Evolutionary conservation across 2,888 invertebrate genomes (phyloP).

Genomic region (Drosophila antonietae): DNA sequence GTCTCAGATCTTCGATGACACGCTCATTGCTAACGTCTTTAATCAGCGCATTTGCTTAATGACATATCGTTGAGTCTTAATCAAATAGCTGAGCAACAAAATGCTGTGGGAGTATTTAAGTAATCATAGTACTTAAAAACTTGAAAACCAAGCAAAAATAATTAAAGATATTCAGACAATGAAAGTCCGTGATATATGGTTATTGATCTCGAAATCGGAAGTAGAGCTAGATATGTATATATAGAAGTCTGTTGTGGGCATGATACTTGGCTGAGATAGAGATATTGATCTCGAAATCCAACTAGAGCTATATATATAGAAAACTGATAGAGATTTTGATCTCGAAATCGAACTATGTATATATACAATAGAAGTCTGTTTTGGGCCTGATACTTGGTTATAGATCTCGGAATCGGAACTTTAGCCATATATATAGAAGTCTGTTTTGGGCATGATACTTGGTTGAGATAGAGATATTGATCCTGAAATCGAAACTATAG

Average conservation of each 20-base stretch:
- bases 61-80: background rate
- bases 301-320: background rate
- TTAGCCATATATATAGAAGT: too few species aligned
- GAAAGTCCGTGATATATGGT: background rate
- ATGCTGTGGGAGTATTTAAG: background rate
- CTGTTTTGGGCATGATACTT: too few species aligned
- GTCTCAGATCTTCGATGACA: conserved; percentile 1
- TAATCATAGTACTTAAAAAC: background rate
- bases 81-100: background rate
- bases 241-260: too few species aligned
- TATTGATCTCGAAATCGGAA: background rate
- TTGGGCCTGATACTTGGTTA: too few species aligned
- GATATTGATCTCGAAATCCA: too few species aligned
- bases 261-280: too few species aligned
- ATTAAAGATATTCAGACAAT: background rate
- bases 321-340: too few species aligned
- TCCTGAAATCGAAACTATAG: too few species aligned
- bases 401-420: too few species aligned
- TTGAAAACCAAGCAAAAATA: background rate
- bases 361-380: too few species aligned
- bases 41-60: background rate
- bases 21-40: conserved; percentile 1
- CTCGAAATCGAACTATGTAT: too few species aligned
- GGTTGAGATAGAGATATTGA: too few species aligned
- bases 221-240: background rate